Conservation (phyloP, 2,113 vertebrate genomes). For the Opisthocomus hoazin region DNA sequence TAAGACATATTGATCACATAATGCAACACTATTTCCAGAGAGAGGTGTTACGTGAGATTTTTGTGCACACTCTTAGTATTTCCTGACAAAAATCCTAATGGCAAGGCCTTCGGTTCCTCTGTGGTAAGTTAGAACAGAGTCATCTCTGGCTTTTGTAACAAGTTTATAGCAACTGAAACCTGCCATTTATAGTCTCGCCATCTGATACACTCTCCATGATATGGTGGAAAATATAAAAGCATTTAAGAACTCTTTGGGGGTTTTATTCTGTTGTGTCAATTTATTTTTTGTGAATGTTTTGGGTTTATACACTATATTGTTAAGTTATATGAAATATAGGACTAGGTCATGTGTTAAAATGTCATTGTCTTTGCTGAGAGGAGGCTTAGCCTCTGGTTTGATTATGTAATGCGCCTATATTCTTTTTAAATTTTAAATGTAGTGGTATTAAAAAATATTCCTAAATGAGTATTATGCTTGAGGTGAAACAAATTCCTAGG, state of each 20-base stretch:
- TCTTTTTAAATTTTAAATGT: too few species aligned
- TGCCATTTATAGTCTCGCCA: background rate
- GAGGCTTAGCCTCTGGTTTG: background rate
- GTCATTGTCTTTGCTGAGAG: background rate
- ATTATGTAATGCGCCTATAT: background rate
- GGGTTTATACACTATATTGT: background rate
- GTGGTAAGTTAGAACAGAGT: background rate
- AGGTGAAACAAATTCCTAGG: background rate
- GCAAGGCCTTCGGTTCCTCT: background rate
- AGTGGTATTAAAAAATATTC: background rate
- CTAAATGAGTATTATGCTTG: background rate
- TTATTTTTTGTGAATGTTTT: background rate
- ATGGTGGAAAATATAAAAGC: background rate
- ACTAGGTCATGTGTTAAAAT: background rate
- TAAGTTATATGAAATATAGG: background rate
- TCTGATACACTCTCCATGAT: background rate
- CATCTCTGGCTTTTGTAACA: background rate
- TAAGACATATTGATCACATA: background rate
- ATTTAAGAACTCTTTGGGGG: background rate
- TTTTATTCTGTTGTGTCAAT: background rate
- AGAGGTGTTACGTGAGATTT: background rate
- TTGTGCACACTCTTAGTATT: background rate
- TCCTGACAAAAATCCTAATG: background rate
- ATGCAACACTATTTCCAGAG: background rate
- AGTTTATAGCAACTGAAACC: background rate